A percentile compares a stretch with the other conserved stretches of the same genome.
Evolutionary conservation across 2,888 invertebrate species (phyloP).

Genomic region (Congeria kusceri): DNA sequence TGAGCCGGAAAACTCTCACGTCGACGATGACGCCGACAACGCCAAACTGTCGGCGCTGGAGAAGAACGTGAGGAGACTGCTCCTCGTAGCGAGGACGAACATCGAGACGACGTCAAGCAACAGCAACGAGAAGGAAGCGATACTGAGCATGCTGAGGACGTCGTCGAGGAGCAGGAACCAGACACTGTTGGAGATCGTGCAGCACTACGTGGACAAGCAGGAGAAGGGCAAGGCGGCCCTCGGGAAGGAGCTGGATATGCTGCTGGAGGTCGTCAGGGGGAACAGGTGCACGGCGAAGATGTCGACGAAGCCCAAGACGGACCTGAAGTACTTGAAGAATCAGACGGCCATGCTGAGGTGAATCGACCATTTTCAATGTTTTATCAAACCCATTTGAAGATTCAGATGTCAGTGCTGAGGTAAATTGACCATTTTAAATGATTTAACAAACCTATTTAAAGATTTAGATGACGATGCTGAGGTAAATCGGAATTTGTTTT

Average conservation of each 20-base stretch:
- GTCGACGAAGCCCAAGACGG: slow-evolving; percentile 36
- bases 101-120: slow-evolving; percentile 51
- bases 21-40: slow-evolving; percentile 58
- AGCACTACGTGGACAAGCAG: slow-evolving; percentile 69
- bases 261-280: slow-evolving; percentile 57
- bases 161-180: slow-evolving; percentile 51
- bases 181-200: slow-evolving; percentile 65
- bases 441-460: too few species aligned
- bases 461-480: too few species aligned
- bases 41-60: slow-evolving; percentile 66
- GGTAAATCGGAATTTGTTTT: too few species aligned
- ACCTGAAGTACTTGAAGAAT: slow-evolving; percentile 58
- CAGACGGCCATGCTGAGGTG: slow-evolving; percentile 69
- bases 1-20: slow-evolving; percentile 30
- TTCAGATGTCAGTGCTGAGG: too few species aligned
- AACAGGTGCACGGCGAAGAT: slow-evolving; percentile 41
- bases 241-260: slow-evolving; percentile 63
- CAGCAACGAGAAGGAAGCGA: slow-evolving; percentile 56
- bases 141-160: slow-evolving; percentile 60
- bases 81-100: slow-evolving; percentile 58
- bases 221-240: slow-evolving; percentile 65
- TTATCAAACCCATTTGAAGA: too few species aligned
- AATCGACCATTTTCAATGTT: neutral
- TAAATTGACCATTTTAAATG: too few species aligned
- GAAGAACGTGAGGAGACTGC: slow-evolving; percentile 59